Evolutionary conservation across 2,888 invertebrate genomes (phyloP).

Genomic region (Sarcophaga rosellei): DNA sequence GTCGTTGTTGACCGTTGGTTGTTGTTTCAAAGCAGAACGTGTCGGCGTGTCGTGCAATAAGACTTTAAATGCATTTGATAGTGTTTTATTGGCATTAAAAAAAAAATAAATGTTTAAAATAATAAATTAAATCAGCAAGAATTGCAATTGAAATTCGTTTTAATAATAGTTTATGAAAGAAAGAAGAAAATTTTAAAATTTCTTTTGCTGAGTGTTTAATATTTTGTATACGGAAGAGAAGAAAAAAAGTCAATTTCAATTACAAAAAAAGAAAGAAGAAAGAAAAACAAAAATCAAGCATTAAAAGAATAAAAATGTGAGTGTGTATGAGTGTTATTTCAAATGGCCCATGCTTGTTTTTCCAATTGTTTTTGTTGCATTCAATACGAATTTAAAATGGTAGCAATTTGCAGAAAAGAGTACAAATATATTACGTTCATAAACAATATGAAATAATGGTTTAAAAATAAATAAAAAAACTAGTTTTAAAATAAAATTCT

Average conservation of each 20-base stretch:
- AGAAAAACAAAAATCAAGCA: background rate
- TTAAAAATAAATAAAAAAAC: background rate
- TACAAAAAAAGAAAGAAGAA: background rate
- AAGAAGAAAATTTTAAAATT: constrained; percentile 20
- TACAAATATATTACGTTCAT: no score
- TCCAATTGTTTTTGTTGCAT: background rate
- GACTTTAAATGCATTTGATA: background rate
- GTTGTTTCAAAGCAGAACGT: constrained; percentile 48
- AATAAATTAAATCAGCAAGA: constrained; percentile 23
- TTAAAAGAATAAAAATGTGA: constrained; percentile 34
- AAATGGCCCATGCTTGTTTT: background rate
- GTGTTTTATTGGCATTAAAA: constrained; percentile 32
- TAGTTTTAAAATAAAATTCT: no score
- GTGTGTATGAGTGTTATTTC: constrained; percentile 48
- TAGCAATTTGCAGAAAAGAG: no score
- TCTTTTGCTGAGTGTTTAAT: constrained; percentile 19
- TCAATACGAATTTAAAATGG: background rate
- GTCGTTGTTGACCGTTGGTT: constrained; percentile 47
- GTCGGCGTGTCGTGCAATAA: constrained; percentile 16
- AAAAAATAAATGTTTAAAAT: background rate
- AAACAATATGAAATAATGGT: background rate
- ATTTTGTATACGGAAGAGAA: constrained; percentile 12
- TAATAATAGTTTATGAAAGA: constrained; percentile 30
- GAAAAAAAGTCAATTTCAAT: background rate
- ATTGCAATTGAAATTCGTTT: background rate